phyloP scores from a whole-genome alignment of 2,888 invertebrate species.

The Phorcus lineatus region DNA sequence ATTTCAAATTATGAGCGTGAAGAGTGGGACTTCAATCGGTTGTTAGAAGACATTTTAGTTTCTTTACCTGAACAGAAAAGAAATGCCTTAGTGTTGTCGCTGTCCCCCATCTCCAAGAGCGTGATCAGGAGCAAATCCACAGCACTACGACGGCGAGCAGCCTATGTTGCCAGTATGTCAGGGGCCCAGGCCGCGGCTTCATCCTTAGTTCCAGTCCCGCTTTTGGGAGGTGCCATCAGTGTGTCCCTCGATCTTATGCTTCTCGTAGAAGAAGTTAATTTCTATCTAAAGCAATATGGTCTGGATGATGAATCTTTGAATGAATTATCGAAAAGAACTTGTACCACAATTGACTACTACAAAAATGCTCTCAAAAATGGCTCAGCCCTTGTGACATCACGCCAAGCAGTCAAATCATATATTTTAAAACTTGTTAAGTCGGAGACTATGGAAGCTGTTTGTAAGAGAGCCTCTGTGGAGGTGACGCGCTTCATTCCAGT shows the following conservation, averaged over 20 bases:
- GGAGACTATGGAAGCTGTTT: background rate
- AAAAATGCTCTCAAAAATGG: background rate
- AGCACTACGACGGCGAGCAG: background rate
- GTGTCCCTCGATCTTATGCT: constrained; percentile 22
- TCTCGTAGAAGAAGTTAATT: background rate
- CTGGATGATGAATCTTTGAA: constrained; percentile 27
- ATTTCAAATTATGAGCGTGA: constrained; percentile 10
- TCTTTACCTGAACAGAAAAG: background rate
- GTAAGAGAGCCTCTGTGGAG: background rate
- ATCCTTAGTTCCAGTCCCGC: constrained; percentile 13
- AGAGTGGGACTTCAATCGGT: constrained; percentile 13
- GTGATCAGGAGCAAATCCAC: constrained; percentile 18
- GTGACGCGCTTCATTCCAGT: background rate
- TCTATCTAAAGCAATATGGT: constrained; percentile 26
- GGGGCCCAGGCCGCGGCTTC: background rate
- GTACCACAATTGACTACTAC: constrained; percentile 3
- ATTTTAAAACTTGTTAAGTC: background rate
- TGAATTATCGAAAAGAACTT: background rate
- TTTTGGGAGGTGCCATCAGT: background rate
- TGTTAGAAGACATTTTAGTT: background rate
- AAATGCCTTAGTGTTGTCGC: background rate
- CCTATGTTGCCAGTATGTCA: background rate
- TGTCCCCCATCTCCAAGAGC: background rate
- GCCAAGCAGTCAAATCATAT: background rate
- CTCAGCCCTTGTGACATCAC: background rate